Evolutionary conservation across 2,797 vertebrate species (phyloP).

Genomic region (Dryobates pubescens): DNA sequence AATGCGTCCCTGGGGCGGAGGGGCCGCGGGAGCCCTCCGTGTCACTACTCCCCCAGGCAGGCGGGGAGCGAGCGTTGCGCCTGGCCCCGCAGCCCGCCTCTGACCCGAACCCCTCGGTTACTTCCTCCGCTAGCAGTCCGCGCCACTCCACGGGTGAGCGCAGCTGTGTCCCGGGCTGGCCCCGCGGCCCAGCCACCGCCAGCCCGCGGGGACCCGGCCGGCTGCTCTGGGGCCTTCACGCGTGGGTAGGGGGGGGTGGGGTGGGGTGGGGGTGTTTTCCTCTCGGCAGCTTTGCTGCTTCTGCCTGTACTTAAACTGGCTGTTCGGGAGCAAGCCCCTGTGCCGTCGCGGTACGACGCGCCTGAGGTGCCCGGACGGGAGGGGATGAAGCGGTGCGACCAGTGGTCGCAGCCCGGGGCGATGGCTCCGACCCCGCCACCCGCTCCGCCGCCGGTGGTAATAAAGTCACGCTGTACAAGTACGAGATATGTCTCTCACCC

Average conservation of each 20-base stretch:
- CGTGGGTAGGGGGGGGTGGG: background rate
- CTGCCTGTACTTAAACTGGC: background rate
- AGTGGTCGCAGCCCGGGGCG: background rate
- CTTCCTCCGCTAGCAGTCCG: background rate
- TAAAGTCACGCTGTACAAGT: constrained; percentile 13
- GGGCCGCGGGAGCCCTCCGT: background rate
- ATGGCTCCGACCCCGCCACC: background rate
- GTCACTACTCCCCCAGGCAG: background rate
- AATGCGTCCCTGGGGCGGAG: background rate
- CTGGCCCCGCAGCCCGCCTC: background rate
- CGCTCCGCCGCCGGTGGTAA: background rate
- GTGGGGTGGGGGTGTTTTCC: background rate
- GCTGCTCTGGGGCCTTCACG: background rate
- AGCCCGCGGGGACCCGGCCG: background rate
- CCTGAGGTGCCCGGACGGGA: background rate
- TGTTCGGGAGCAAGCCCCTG: background rate
- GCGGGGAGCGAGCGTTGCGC: background rate
- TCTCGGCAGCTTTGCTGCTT: background rate
- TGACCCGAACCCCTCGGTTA: background rate
- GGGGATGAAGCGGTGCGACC: background rate
- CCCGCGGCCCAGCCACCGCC: constrained; percentile 15
- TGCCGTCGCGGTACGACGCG: background rate
- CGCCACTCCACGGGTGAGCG: background rate
- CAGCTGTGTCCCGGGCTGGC: constrained; percentile 16
- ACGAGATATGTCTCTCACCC: background rate